These are phyloP conservation scores for Cheumatopsyche charites DNA, from an alignment of 1,140 invertebrate genomes.

Conservation along the genomic window DNA sequence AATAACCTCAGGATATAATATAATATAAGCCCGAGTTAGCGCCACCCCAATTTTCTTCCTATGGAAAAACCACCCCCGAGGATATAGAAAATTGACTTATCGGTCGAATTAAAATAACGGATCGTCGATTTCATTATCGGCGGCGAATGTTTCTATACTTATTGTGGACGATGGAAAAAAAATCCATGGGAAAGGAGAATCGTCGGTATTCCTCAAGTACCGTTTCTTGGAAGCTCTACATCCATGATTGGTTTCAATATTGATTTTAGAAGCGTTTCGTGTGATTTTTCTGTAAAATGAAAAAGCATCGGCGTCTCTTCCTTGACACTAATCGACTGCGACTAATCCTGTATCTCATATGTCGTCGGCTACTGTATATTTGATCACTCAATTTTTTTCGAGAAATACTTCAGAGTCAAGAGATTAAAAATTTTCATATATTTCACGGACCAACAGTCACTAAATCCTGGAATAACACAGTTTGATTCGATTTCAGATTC, in stretches of 20 bases:
- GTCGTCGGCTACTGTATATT: conserved; percentile 12
- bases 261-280: conserved; percentile 22
- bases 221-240: conserved; percentile 32
- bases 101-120: no score
- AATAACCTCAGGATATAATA: background rate
- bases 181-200: conserved; percentile 26
- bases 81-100: conserved; percentile 15
- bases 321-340: conserved; percentile 20
- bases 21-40: background rate
- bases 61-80: background rate
- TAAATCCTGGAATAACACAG: no score
- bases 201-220: conserved; percentile 13
- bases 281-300: conserved; percentile 1
- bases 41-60: conserved; percentile 9
- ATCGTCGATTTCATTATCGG: no score
- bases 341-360: conserved; percentile 20
- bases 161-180: conserved; percentile 5
- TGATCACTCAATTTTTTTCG: no score
- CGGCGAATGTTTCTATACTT: no score
- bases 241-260: conserved; percentile 17
- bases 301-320: conserved; percentile 9
- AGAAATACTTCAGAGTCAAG: no score
- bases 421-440: no score
- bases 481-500: no score
- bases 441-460: no score